Conservation (phyloP, 2,797 vertebrate genomes). For the Notoglanidium macrostoma region DNA sequence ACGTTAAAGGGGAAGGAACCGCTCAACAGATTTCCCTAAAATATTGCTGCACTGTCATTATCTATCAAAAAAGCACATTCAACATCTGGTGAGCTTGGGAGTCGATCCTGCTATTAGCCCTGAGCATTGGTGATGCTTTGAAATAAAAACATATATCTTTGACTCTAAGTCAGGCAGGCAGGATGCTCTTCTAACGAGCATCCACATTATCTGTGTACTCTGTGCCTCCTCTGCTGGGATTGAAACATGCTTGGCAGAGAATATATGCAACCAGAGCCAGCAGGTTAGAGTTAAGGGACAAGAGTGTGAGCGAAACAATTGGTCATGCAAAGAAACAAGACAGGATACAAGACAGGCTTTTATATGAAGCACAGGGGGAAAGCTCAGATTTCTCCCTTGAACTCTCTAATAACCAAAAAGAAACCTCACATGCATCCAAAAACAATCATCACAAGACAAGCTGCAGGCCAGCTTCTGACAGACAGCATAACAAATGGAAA, state of each 20-base stretch:
- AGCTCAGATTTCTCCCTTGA: constrained; percentile 22
- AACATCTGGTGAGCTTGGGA: constrained; percentile 23
- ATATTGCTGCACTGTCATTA: constrained; percentile 36
- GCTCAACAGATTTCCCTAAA: constrained; percentile 29
- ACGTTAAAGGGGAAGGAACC: constrained; percentile 56
- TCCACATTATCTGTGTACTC: constrained; percentile 35
- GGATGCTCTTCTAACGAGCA: constrained; percentile 20
- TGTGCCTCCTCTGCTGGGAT: constrained; percentile 30
- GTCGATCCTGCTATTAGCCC: not conserved
- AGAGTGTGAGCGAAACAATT: constrained; percentile 34
- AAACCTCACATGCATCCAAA: constrained; percentile 5
- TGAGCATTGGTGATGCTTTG: not conserved
- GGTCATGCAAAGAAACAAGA: constrained; percentile 44
- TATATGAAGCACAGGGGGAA: constrained; percentile 7
- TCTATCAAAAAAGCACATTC: constrained; percentile 29
- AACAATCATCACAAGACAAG: constrained; percentile 37
- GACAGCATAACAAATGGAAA: constrained; percentile 63
- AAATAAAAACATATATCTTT: constrained; percentile 9
- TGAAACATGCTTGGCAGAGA: constrained; percentile 7
- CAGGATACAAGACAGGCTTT: constrained; percentile 25
- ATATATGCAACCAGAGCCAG: not conserved
- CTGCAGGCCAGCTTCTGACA: constrained; percentile 53
- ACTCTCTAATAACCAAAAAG: not conserved
- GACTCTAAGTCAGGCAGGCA: constrained; percentile 32
- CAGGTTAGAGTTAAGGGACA: constrained; percentile 38